Conservation (phyloP, 2,888 invertebrate species). For the Drosophila mulleri region DNA sequence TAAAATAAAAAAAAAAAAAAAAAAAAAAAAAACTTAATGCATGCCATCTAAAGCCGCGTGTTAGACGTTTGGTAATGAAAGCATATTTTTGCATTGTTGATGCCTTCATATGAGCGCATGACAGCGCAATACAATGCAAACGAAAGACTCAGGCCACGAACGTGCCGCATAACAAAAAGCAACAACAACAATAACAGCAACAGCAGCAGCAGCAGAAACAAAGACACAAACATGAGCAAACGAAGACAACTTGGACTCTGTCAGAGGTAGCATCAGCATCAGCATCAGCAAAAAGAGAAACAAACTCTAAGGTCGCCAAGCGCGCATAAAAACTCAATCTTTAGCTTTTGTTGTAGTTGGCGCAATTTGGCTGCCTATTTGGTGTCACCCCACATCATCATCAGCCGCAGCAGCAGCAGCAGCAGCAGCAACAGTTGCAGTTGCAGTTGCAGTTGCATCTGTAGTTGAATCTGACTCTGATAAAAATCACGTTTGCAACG, state of each 20-base stretch:
- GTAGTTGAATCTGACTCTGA: conserved; percentile 15
- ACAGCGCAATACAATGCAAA: conserved; percentile 77
- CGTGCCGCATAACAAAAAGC: conserved; percentile 51
- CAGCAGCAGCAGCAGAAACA: background rate
- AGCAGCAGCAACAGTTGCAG: conserved; percentile 6
- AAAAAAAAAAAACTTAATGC: conserved; percentile 42
- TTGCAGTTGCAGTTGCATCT: conserved; percentile 16
- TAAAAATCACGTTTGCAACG: conserved; percentile 61
- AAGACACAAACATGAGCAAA: conserved; percentile 24
- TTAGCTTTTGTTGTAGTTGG: conserved; percentile 64
- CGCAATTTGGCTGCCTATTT: conserved; percentile 73
- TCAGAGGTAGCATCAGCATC: conserved; percentile 10
- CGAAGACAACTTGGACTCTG: conserved; percentile 37
- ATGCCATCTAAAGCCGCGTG: conserved; percentile 53
- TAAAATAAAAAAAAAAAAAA: background rate
- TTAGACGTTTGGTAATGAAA: conserved; percentile 74
- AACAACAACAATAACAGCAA: background rate
- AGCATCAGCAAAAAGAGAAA: conserved; percentile 26
- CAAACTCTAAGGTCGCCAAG: conserved; percentile 65
- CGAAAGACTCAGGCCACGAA: conserved; percentile 75
- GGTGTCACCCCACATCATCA: conserved; percentile 63
- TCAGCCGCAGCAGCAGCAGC: background rate
- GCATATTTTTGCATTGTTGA: conserved; percentile 76
- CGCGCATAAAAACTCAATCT: conserved; percentile 68
- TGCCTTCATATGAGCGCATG: conserved; percentile 69